Conservation (phyloP, 2,113 vertebrate species). For the Planiliza haematocheilus region DNA sequence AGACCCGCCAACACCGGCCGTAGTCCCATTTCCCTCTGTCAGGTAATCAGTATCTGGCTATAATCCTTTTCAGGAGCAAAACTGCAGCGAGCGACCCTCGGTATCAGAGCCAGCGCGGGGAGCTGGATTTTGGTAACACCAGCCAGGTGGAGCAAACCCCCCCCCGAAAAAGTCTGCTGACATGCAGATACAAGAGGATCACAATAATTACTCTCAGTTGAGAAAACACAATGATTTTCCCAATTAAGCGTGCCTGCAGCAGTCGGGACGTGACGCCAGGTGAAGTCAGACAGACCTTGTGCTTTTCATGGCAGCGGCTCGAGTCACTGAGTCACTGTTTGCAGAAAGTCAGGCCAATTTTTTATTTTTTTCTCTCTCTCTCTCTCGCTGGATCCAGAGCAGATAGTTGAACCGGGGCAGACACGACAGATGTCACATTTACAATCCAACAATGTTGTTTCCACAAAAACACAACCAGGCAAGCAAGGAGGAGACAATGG, state of each 20-base stretch:
- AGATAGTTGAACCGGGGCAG: not conserved
- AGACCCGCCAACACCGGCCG: slow-evolving; percentile 55
- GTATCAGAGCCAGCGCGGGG: slow-evolving; percentile 29
- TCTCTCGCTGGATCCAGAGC: not conserved
- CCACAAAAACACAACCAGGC: not conserved
- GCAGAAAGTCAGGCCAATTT: not conserved
- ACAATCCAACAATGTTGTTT: not conserved
- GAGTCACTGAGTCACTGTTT: not conserved
- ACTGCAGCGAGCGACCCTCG: slow-evolving; percentile 58
- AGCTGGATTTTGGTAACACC: slow-evolving; percentile 13
- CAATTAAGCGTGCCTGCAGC: not conserved
- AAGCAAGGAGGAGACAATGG: not conserved
- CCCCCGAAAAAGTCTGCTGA: not conserved
- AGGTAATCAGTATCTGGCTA: slow-evolving; percentile 74
- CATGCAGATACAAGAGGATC: not conserved
- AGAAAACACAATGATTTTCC: not conserved
- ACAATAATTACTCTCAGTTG: not conserved
- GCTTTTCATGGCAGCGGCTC: not conserved
- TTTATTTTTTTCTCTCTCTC: too few species aligned
- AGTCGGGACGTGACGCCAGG: not conserved
- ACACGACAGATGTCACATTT: not conserved
- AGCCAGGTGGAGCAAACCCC: not conserved
- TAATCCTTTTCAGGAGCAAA: slow-evolving; percentile 63
- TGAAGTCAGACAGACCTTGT: not conserved
- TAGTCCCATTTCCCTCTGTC: slow-evolving; percentile 72